A percentile compares a stretch with the other conserved stretches of the same genome.
These are phyloP conservation scores for Rallus crepitans DNA, from an alignment of 2,797 vertebrate species.

Conservation along the genomic window DNA sequence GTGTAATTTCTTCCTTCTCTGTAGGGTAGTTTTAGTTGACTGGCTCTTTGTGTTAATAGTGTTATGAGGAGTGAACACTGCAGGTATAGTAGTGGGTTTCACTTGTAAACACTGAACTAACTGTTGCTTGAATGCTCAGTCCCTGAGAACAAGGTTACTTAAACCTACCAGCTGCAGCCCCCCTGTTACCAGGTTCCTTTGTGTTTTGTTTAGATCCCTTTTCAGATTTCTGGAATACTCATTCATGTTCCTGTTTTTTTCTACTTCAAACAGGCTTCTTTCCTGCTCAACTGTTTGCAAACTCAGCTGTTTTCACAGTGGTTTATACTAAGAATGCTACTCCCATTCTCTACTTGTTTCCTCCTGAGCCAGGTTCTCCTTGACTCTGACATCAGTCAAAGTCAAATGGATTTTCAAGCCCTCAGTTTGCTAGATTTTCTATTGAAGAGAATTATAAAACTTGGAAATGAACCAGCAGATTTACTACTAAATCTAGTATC, in stretches of 20 bases:
- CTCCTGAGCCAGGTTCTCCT: neutral
- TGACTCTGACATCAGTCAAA: neutral
- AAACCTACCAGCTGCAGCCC: neutral
- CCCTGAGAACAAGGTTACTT: neutral
- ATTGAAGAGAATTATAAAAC: neutral
- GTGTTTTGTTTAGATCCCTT: neutral
- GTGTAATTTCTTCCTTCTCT: neutral
- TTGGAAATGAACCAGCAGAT: neutral
- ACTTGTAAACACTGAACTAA: neutral
- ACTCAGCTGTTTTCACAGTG: neutral
- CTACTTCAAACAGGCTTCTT: neutral
- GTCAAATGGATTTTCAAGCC: neutral
- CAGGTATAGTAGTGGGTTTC: neutral
- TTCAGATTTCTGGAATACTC: neutral
- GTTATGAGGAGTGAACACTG: neutral
- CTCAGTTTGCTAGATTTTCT: neutral
- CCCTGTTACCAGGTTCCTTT: neutral
- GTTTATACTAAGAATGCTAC: neutral
- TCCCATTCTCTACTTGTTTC: neutral
- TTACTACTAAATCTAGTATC: neutral
- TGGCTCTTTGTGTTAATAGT: neutral
- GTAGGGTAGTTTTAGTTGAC: neutral
- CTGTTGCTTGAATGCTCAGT: neutral
- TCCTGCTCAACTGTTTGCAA: neutral
- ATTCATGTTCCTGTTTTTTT: neutral